Evolutionary conservation across 2,113 vertebrate genomes (phyloP).

Genomic region (Macroglossus sobrinus): DNA sequence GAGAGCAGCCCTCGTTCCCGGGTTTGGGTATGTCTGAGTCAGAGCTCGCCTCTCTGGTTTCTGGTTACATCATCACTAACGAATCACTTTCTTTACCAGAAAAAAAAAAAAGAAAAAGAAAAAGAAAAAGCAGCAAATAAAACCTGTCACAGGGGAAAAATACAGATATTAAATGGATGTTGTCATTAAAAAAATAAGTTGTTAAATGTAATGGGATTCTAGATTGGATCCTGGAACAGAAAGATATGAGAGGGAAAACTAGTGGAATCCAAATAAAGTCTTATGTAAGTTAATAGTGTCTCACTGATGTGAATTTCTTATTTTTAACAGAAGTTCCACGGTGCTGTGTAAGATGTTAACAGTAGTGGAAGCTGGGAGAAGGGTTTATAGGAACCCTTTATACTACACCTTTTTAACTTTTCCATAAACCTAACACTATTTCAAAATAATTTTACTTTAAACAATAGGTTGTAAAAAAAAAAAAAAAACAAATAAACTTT

Average conservation of each 20-base stretch:
- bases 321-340: not conserved
- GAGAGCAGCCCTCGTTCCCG: not conserved
- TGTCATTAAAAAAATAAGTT: slow-evolving; percentile 39
- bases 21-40: not conserved
- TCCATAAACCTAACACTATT: not conserved
- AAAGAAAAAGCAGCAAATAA: slow-evolving; percentile 6
- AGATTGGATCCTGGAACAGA: not conserved
- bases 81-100: slow-evolving; percentile 51
- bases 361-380: not conserved
- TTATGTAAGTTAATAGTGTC: not conserved
- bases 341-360: not conserved
- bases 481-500: not conserved
- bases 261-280: not conserved
- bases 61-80: slow-evolving; percentile 38
- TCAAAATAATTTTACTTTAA: not conserved
- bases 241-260: not conserved
- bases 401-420: not conserved
- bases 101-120: not conserved
- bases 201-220: not conserved
- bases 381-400: not conserved
- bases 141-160: slow-evolving; percentile 12
- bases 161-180: slow-evolving; percentile 20
- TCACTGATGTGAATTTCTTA: not conserved
- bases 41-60: slow-evolving; percentile 34
- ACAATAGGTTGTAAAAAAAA: not conserved